Base-by-base conservation (phyloP, 2,113 vertebrate species). In the Montifringilla adamsi region DNA sequence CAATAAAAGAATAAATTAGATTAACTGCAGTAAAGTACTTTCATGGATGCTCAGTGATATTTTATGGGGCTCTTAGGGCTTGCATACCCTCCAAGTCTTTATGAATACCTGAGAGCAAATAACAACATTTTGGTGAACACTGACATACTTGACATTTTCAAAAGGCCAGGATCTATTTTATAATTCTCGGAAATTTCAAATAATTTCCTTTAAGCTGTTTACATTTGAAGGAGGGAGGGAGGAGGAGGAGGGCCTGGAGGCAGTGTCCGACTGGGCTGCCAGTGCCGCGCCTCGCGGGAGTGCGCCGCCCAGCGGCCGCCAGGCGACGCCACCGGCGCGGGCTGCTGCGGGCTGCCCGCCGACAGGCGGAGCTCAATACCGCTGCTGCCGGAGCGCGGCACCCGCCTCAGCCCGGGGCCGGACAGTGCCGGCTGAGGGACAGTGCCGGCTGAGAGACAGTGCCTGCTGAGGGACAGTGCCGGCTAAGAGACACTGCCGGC, bases 41-140 rank as follows among this genome's bases (percentile, higher is more conserved):
- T 19, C 22, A 39, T 44, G 47, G 83, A 85, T 4, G 7, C 33
- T 70, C 43, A 58, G 63, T 59, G 87, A 5, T 74, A 24, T 49
- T 93, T 93, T 92, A 88, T 24, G 81, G 63, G 92, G 47, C 72
- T 90, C 85, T 84, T 43, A 74, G 83, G 85, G 53, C 78, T 86
- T 72, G 15, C 28, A 58, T 74, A 44, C 67, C 15, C 24, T 83
- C 39, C 0, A 13, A 63, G 31, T 23, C 90, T 90, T 90, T 84
- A 60, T 64, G 56, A 68, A 84, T 88, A 56, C 26, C 41, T 14
- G 26, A 76, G 55, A 52, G 67, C 50, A 87, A 84, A 67, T 67
- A 88, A 39, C 50, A 83, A 33, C 35, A 41, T 59, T 70, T 88
- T 56, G 35, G 79, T 68, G 68, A 91, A 60, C 6, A 14, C 39